Evolutionary conservation across 2,888 invertebrate genomes (phyloP).

Genomic region (Scaptomyza reducta): DNA sequence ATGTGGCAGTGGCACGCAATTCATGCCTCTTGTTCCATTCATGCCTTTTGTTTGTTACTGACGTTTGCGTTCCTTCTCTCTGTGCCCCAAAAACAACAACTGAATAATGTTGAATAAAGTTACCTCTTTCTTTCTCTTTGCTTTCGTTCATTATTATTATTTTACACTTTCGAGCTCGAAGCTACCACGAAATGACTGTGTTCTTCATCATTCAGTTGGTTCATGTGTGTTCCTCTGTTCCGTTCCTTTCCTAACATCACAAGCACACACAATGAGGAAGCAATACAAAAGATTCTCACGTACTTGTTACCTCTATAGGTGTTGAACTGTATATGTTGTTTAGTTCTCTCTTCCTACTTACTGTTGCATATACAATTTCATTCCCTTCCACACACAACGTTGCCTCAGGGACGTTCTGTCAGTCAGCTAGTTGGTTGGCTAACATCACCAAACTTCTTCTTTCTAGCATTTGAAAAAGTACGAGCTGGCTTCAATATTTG

Average conservation of each 20-base stretch:
- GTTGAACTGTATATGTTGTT: constrained; percentile 54
- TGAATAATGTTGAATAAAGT: constrained; percentile 45
- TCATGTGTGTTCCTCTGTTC: constrained; percentile 20
- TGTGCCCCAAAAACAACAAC: too few relatives aligned
- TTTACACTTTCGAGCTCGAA: constrained; percentile 68
- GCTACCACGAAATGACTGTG: constrained; percentile 59
- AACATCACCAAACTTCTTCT: constrained; percentile 16
- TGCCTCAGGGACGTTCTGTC: constrained; percentile 31
- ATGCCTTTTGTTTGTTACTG: constrained; percentile 40
- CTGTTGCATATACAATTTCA: constrained; percentile 43
- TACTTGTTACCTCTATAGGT: constrained; percentile 73
- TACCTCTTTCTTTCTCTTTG: constrained; percentile 35
- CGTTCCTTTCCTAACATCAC: constrained; percentile 28
- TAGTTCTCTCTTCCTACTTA: constrained; percentile 24
- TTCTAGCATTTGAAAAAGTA: neutral
- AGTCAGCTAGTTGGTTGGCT: constrained; percentile 24
- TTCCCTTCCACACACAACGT: constrained; percentile 23
- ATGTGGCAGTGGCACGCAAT: constrained; percentile 44
- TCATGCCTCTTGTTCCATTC: constrained; percentile 36
- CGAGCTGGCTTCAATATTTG: constrained; percentile 16
- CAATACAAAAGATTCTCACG: constrained; percentile 79
- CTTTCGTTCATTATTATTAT: constrained; percentile 44
- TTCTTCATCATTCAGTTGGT: neutral
- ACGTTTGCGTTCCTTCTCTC: neutral
- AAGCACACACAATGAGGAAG: constrained; percentile 73